Evolutionary conservation across 1,140 invertebrate genomes (phyloP), one percentile per base, ranked within the genome.

Genomic region (Euwallacea similis): DNA sequence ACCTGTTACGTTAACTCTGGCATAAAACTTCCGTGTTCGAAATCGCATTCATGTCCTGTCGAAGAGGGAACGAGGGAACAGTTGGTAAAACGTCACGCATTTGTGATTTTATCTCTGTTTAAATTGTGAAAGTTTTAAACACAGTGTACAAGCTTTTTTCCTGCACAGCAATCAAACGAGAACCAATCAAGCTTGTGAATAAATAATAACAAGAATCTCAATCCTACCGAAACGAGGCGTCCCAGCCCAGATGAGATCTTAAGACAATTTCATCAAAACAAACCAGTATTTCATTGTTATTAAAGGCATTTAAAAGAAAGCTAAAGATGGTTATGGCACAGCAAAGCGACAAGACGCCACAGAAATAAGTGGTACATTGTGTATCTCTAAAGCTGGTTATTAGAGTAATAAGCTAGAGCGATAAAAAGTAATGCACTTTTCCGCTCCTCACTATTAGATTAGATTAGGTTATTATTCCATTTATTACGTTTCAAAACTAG

Each of bases 361-460:
- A 59, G 41, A 59, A 59, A 59, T 59, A 59, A 59, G 16, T 13
- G 56, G 56, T 4, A 41, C 56, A 41, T 59, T 59, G 56, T 59
- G 56, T 59, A 59, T 59, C 56, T 59, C 56, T 41, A 63, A 63
- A 63, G 44, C 61, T 63, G 42, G 16, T 63, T 63, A 47, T 63
- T 46, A 63, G 42, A 11, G 42, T 33, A 63, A 63, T 63, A 63
- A 63, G 44, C 61, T 7, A 7, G 2, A 21, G 44, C 61, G 61
- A 63, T 63, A 63, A 63, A 63, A 63, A 63, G 42, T 44, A 63
- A 63, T 63, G 61, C 61, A 63, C 61, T 63, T 63, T 63, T 63
- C 61, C 61, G 43, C 61, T 63, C 47, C 61, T 63, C 16, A 15
- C 61, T 47, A 63, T 63, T 63, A 63, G 44, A 63, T 63, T 63